These are phyloP conservation scores for Willowsia nigromaculata DNA, from an alignment of 2,888 invertebrate genomes.

Conservation along the genomic window DNA sequence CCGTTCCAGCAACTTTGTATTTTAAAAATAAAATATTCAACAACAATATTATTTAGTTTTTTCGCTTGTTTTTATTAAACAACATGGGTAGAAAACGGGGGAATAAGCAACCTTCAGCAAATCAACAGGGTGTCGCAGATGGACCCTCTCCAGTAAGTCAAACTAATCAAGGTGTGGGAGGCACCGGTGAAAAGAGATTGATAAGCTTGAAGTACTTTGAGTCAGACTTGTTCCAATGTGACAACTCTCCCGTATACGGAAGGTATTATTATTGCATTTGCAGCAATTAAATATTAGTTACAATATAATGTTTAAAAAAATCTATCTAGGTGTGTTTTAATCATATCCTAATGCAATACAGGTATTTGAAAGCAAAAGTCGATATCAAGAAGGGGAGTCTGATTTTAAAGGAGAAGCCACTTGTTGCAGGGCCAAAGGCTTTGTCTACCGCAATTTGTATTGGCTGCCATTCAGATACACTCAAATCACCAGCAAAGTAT, in stretches of 20 bases:
- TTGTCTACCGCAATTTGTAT: conserved; percentile 78
- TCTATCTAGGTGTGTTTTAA: not conserved
- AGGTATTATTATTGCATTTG: conserved; percentile 57
- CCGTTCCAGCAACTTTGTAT: no score
- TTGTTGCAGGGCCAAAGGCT: conserved; percentile 78
- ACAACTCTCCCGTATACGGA: conserved; percentile 73
- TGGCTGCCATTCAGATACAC: conserved; percentile 78
- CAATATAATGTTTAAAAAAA: not conserved
- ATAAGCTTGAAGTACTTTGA: conserved; percentile 55
- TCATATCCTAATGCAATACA: not conserved
- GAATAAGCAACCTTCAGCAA: not conserved
- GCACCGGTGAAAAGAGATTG: not conserved
- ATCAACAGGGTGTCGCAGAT: not conserved
- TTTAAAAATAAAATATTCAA: not conserved
- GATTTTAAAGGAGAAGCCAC: conserved; percentile 79
- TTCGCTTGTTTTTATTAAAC: no score
- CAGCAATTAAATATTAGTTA: no score
- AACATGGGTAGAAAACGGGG: conserved; percentile 64
- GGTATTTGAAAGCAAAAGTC: conserved; percentile 73
- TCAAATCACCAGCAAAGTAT: conserved; percentile 53
- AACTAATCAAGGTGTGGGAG: no score
- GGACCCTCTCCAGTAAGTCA: no score
- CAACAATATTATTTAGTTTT: no score
- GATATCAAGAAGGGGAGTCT: conserved; percentile 74
- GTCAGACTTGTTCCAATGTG: conserved; percentile 68